phyloP scores from a whole-genome alignment of 2,797 vertebrate genomes.

The Coilia nasus region DNA sequence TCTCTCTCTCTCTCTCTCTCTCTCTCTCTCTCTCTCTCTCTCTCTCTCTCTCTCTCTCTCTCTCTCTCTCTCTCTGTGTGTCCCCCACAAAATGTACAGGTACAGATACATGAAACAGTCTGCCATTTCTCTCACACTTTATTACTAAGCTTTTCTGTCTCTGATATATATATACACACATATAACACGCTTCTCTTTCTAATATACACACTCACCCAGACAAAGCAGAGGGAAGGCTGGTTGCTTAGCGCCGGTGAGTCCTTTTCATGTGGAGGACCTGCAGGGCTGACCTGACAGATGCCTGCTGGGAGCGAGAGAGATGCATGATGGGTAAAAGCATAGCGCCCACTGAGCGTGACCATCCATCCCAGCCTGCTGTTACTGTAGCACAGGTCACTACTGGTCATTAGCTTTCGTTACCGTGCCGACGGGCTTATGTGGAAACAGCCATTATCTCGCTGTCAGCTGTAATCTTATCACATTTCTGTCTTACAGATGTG shows the following conservation, averaged over 20 bases:
- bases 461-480: background rate
- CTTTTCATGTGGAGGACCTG: background rate
- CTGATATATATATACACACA: background rate
- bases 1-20: no score
- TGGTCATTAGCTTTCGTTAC: slow-evolving; percentile 10
- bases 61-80: no score
- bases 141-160: no score
- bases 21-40: no score
- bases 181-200: background rate
- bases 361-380: background rate
- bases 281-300: background rate
- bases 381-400: background rate
- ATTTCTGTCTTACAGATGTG: background rate
- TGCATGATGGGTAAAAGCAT: slow-evolving; percentile 2
- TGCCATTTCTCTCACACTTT: no score
- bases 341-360: background rate
- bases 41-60: no score
- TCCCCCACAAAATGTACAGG: no score
- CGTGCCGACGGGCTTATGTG: background rate
- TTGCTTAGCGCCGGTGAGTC: background rate
- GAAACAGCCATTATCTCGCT: background rate
- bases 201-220: background rate
- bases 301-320: background rate
- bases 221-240: background rate
- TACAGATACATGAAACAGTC: background rate